Conservation (phyloP, 2,797 vertebrate genomes). For the Heterohyrax brucei region DNA sequence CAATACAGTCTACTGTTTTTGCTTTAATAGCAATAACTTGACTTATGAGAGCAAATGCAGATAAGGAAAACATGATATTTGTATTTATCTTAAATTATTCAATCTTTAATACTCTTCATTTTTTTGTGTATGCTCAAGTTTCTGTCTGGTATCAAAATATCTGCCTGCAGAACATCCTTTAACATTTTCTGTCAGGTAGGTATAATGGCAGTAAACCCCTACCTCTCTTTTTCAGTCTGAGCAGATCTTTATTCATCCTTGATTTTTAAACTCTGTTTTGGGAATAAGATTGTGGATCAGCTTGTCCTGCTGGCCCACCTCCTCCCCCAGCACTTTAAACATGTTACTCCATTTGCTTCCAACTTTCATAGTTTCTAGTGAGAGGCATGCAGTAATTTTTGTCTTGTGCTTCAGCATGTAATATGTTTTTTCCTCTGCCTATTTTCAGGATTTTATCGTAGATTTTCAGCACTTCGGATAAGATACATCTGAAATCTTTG, state of each 20-base stretch:
- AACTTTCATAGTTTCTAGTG: constrained; percentile 6
- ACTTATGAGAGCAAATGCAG: constrained; percentile 23
- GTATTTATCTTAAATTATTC: constrained; percentile 45
- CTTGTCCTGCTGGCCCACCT: not conserved
- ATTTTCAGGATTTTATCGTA: not conserved
- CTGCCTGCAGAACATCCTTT: constrained; percentile 2
- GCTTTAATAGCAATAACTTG: not conserved
- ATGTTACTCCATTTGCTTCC: not conserved
- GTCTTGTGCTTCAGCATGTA: not conserved
- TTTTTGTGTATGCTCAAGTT: not conserved
- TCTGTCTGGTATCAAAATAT: not conserved
- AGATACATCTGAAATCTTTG: not conserved
- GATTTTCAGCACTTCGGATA: constrained; percentile 6
- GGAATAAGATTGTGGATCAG: not conserved
- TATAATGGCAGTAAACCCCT: not conserved
- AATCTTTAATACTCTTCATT: constrained; percentile 23
- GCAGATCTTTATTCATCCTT: not conserved
- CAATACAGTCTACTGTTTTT: not conserved
- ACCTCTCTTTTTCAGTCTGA: not conserved
- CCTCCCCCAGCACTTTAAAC: not conserved
- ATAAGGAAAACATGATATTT: constrained; percentile 8
- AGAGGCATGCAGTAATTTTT: constrained; percentile 23
- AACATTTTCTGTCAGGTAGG: not conserved
- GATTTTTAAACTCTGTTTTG: constrained; percentile 33
- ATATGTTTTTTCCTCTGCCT: not conserved